phyloP scores from a whole-genome alignment of 2,113 vertebrate genomes.

The Takifugu flavidus region DNA sequence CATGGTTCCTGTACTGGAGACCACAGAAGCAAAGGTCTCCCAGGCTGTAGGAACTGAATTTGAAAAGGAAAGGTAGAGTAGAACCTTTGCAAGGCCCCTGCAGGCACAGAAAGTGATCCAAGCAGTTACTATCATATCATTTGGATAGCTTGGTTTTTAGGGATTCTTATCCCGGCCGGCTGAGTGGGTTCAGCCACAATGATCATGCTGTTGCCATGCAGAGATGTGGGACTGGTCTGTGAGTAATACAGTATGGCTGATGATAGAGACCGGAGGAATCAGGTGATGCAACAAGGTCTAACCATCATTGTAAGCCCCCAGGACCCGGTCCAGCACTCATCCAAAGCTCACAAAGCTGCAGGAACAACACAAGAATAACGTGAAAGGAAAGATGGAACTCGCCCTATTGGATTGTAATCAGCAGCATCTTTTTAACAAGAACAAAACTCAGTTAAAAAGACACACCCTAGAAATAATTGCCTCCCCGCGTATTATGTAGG shows the following conservation, averaged over 20 bases:
- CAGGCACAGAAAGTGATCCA: constrained; percentile 94
- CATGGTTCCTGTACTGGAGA: constrained; percentile 78
- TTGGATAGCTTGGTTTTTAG: constrained; percentile 78
- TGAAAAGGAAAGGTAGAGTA: constrained; percentile 84
- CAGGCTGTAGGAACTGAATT: constrained; percentile 80
- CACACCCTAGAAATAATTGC: too few species aligned
- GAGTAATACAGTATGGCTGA: neutral
- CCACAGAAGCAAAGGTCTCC: constrained; percentile 73
- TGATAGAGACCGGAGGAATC: constrained; percentile 13
- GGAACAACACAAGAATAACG: constrained; percentile 22
- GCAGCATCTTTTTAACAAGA: too few species aligned
- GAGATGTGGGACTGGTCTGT: constrained; percentile 13
- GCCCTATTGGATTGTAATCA: neutral
- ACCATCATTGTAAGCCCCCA: constrained; percentile 24
- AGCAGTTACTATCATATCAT: constrained; percentile 99
- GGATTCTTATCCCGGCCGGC: constrained; percentile 69
- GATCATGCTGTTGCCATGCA: constrained; percentile 52
- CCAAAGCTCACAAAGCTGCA: constrained; percentile 29
- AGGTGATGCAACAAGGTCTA: constrained; percentile 18
- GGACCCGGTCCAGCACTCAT: constrained; percentile 29
- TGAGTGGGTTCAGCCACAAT: constrained; percentile 43
- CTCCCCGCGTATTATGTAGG: too few species aligned
- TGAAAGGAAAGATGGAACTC: constrained; percentile 7
- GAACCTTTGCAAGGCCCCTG: constrained; percentile 91
- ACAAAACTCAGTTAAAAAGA: too few species aligned